Percentiles rank a stretch among this genome's conserved stretches.
These are phyloP conservation scores for Paralichthys olivaceus DNA, from an alignment of 2,113 vertebrate genomes.

Conservation along the genomic window DNA sequence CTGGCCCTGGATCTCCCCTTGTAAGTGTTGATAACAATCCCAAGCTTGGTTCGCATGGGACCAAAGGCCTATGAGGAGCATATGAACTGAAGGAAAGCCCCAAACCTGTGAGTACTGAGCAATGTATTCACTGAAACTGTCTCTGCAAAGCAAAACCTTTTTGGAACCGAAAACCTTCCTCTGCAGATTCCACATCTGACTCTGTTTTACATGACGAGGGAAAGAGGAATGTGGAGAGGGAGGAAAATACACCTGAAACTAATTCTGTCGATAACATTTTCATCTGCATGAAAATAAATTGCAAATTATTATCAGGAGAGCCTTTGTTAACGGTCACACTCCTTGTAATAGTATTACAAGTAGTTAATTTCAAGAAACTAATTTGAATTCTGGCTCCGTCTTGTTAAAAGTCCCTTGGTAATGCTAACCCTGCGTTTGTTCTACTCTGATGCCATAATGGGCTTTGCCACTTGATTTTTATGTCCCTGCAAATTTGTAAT, in stretches of 20 bases:
- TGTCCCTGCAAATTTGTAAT: neutral
- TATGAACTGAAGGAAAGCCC: neutral
- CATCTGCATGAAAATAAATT: slow-evolving; percentile 1
- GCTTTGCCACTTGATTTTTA: neutral
- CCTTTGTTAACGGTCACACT: neutral
- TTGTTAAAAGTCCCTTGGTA: neutral
- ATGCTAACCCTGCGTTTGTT: neutral
- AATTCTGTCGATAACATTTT: slow-evolving; percentile 9
- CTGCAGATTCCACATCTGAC: slow-evolving; percentile 12
- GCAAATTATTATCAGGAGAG: neutral
- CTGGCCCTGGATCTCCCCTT: neutral
- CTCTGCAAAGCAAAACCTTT: slow-evolving; percentile 20
- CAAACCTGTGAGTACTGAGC: neutral
- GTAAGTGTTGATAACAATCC: slow-evolving; percentile 12
- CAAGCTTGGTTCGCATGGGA: neutral
- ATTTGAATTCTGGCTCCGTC: neutral
- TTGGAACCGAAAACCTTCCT: neutral
- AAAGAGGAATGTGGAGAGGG: neutral
- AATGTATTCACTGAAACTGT: neutral
- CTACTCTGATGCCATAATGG: neutral
- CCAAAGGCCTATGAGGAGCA: neutral
- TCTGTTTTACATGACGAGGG: neutral
- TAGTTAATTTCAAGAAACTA: neutral
- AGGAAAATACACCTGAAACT: slow-evolving; percentile 1
- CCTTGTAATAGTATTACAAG: neutral